phyloP scores from a whole-genome alignment of 1,140 invertebrate genomes.

The Hycleus phaleratus region DNA sequence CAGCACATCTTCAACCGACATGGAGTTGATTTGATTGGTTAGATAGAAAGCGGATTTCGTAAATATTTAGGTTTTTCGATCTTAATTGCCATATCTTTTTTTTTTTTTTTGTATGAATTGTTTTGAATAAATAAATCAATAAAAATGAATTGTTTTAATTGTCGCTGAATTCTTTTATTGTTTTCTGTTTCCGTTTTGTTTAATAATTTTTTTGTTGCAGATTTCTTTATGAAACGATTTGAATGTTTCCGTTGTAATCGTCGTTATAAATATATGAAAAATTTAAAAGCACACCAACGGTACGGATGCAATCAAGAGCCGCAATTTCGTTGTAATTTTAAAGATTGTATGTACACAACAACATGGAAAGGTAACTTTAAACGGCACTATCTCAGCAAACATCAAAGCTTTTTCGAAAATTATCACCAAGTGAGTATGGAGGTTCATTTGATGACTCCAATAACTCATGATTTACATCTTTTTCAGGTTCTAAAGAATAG shows the following conservation, averaged over 20 bases:
- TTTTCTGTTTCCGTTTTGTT: too few species aligned
- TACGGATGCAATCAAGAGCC: slow-evolving; percentile 59
- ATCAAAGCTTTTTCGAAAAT: slow-evolving; percentile 18
- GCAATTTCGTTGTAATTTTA: slow-evolving; percentile 60
- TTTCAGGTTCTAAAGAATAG: too few species aligned
- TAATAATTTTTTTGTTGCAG: not conserved
- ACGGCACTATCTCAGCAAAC: slow-evolving; percentile 47
- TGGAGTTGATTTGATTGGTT: slow-evolving; percentile 9
- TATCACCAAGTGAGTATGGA: too few species aligned
- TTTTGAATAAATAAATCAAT: too few species aligned
- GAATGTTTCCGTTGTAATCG: slow-evolving; percentile 1
- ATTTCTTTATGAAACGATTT: not conserved
- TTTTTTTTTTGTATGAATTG: too few species aligned
- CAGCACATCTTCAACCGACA: slow-evolving; percentile 17
- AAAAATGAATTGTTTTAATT: too few species aligned
- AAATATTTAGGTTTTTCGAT: too few species aligned
- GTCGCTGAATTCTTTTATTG: too few species aligned
- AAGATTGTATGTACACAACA: slow-evolving; percentile 52
- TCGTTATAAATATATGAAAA: slow-evolving; percentile 14
- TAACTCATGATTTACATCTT: too few species aligned
- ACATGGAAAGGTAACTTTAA: slow-evolving; percentile 50
- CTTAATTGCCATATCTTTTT: too few species aligned
- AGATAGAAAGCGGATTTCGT: not conserved
- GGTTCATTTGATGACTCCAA: too few species aligned
- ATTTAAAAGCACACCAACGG: slow-evolving; percentile 43